phyloP scores from a whole-genome alignment of 2,888 invertebrate species.

The Agriotes lineatus region DNA sequence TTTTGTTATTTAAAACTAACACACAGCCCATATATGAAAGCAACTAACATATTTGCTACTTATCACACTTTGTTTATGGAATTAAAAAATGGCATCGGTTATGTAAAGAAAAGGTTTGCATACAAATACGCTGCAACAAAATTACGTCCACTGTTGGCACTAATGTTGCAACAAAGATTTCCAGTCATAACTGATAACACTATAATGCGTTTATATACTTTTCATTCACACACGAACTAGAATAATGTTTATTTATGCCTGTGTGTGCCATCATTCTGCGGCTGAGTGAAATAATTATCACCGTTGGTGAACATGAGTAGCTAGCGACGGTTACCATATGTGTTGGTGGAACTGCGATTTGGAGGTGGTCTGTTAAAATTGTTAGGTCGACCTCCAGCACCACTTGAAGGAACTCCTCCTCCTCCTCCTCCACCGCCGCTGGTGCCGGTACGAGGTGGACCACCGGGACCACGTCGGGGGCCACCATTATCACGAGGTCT shows the following conservation, averaged over 20 bases:
- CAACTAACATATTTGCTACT: constrained; percentile 31
- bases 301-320: constrained; percentile 33
- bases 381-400: constrained; percentile 64
- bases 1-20: constrained; percentile 5
- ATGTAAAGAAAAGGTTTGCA: constrained; percentile 48
- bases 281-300: constrained; percentile 31
- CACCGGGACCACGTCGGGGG: constrained; percentile 65
- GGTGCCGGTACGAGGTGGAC: constrained; percentile 38
- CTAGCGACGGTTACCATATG: constrained; percentile 62
- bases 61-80: constrained; percentile 37
- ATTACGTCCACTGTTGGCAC: constrained; percentile 57
- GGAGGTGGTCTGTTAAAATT: constrained; percentile 65
- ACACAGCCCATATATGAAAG: constrained; percentile 31
- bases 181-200: constrained; percentile 13
- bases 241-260: constrained; percentile 52
- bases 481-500: constrained; percentile 63
- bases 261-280: constrained; percentile 42
- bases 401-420: constrained; percentile 61
- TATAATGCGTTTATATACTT: constrained; percentile 40
- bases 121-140: constrained; percentile 50
- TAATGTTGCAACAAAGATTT: constrained; percentile 57
- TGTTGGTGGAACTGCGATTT: constrained; percentile 68
- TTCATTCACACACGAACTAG: constrained; percentile 58
- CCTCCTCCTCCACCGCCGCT: constrained; percentile 46
- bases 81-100: constrained; percentile 28